These are phyloP conservation scores for Paracyclopina nana DNA, from an alignment of 1,140 invertebrate genomes.

Conservation along the genomic window DNA sequence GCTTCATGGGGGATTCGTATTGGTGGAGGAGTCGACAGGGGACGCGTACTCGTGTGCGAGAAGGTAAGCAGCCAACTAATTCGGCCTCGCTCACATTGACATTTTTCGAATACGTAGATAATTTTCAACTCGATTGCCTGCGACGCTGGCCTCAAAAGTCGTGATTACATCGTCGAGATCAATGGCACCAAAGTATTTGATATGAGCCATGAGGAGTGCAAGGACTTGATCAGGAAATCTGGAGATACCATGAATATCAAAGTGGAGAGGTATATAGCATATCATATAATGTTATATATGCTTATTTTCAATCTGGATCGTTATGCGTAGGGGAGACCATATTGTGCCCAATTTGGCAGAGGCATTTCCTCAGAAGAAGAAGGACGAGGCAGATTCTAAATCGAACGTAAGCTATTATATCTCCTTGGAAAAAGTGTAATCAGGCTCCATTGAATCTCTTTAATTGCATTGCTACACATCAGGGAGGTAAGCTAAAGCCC, in stretches of 20 bases:
- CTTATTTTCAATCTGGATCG: neutral
- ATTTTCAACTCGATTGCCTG: neutral
- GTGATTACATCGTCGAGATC: slow-evolving; percentile 4
- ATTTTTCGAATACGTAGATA: neutral
- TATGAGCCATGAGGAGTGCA: neutral
- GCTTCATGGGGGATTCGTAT: neutral
- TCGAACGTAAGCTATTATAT: neutral
- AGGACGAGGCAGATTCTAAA: neutral
- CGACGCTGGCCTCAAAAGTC: neutral
- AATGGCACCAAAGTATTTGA: slow-evolving; percentile 1
- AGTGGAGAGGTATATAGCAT: slow-evolving; percentile 1
- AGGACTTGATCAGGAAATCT: neutral
- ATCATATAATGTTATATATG: neutral
- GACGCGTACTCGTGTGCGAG: neutral
- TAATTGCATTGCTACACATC: too few relatives aligned
- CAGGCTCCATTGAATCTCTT: neutral
- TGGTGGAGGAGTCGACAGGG: neutral
- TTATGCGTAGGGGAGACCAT: slow-evolving; percentile 2
- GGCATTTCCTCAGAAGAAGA: slow-evolving; percentile 6
- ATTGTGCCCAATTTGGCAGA: slow-evolving; percentile 3
- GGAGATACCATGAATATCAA: neutral
- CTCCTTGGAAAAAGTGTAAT: neutral
- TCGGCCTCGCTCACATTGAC: neutral
- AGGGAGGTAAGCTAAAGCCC: neutral
- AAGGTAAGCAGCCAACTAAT: neutral